phyloP scores from a whole-genome alignment of 1,140 invertebrate species.

The Chionoecetes opilio region DNA sequence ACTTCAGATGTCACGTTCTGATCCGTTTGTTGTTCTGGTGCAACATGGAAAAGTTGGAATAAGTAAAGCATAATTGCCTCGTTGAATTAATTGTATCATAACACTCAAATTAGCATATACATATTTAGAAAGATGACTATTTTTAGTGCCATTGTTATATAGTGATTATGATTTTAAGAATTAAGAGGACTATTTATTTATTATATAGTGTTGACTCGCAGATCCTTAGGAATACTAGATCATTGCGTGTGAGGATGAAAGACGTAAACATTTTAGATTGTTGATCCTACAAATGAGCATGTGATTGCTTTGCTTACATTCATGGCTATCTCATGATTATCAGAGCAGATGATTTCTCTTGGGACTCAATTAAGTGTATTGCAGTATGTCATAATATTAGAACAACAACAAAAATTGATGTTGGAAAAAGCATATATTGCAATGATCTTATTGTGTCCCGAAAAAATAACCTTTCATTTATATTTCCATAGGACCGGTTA shows the following conservation, averaged over 20 bases:
- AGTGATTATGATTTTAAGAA: slow-evolving; percentile 75
- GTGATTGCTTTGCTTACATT: slow-evolving; percentile 55
- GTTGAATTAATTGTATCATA: slow-evolving; percentile 54
- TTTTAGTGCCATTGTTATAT: slow-evolving; percentile 77
- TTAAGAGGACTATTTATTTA: slow-evolving; percentile 74
- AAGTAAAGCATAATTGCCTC: slow-evolving; percentile 56
- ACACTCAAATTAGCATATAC: slow-evolving; percentile 64
- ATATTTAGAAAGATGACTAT: slow-evolving; percentile 75
- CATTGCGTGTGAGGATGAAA: slow-evolving; percentile 48
- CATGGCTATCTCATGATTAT: slow-evolving; percentile 11
- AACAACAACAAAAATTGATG: background rate
- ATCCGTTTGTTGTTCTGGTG: slow-evolving; percentile 56
- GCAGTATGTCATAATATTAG: background rate
- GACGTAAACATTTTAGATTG: slow-evolving; percentile 25
- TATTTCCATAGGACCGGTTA: no score
- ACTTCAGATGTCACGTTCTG: slow-evolving; percentile 29
- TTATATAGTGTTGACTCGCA: slow-evolving; percentile 72
- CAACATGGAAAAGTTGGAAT: slow-evolving; percentile 57
- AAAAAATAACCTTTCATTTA: background rate
- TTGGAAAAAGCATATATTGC: no score
- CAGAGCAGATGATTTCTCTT: background rate
- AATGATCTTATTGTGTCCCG: background rate
- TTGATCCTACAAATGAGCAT: slow-evolving; percentile 16
- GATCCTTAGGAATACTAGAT: slow-evolving; percentile 61
- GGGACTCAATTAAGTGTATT: background rate